Conservation (phyloP, 2,797 vertebrate genomes). For the Diplodus puntazzo region DNA sequence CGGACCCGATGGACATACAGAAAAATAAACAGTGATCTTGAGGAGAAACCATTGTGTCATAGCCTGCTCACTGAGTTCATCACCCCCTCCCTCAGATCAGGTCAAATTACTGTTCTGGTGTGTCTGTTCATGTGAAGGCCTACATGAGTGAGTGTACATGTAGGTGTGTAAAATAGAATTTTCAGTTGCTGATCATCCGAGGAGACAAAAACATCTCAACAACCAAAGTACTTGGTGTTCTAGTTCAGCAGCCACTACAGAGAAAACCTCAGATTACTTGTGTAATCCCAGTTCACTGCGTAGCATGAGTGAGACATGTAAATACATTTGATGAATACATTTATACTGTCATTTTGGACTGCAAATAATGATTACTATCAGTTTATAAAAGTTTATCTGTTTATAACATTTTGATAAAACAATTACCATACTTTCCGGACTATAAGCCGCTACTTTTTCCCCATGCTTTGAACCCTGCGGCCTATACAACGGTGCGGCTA, state of each 20-base stretch:
- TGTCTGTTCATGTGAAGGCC: conserved; percentile 7
- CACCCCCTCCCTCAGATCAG: conserved; percentile 37
- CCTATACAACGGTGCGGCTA: no score
- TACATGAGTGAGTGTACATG: background rate
- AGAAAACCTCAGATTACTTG: background rate
- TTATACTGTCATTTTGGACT: background rate
- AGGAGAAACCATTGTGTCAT: conserved; percentile 80
- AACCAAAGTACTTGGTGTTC: background rate
- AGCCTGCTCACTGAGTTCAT: conserved; percentile 50
- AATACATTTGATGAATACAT: background rate
- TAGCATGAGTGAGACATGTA: background rate
- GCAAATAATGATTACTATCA: background rate
- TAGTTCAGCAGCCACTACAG: conserved; percentile 7
- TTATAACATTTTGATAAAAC: background rate
- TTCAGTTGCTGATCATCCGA: background rate
- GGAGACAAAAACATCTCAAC: conserved; percentile 26
- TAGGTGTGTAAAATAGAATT: background rate
- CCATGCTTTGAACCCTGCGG: no score
- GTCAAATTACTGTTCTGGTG: conserved; percentile 53
- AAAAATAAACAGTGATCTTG: conserved; percentile 76
- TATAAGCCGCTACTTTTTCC: no score
- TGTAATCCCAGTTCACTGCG: background rate
- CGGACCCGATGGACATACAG: conserved; percentile 59
- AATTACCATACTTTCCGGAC: no score
- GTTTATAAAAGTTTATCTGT: no score